These are phyloP conservation scores for Amblyornis subalaris DNA, from an alignment of 2,113 vertebrate genomes.

Conservation along the genomic window DNA sequence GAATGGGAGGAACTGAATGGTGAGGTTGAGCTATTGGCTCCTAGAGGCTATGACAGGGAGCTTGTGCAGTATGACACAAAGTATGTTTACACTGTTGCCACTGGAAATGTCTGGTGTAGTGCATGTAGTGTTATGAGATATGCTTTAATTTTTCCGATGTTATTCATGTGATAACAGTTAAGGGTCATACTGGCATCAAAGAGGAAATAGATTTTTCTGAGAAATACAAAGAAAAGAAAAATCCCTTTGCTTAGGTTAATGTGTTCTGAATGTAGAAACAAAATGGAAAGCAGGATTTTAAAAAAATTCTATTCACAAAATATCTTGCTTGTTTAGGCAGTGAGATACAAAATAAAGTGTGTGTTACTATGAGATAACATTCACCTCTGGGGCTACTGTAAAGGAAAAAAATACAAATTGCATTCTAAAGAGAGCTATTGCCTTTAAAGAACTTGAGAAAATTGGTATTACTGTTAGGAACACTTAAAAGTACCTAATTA, in stretches of 20 bases:
- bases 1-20: not conserved
- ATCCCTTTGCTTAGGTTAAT: not conserved
- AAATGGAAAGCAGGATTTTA: not conserved
- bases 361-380: conserved; percentile 9
- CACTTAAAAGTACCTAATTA: conserved; percentile 2
- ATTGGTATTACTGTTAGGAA: not conserved
- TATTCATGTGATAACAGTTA: not conserved
- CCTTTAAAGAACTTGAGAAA: conserved; percentile 17
- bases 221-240: not conserved
- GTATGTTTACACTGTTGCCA: not conserved
- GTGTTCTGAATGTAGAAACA: not conserved
- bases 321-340: not conserved
- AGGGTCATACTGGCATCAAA: not conserved
- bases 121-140: not conserved
- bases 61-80: not conserved
- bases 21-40: not conserved
- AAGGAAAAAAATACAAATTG: not conserved
- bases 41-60: not conserved
- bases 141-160: not conserved
- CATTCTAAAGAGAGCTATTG: not conserved
- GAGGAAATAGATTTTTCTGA: not conserved
- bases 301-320: not conserved
- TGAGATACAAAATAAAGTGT: conserved; percentile 3
- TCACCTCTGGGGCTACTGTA: not conserved
- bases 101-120: not conserved